Percentiles rank a stretch among this genome's conserved stretches.
phyloP scores from a whole-genome alignment of 2,113 vertebrate genomes.

The Onychostruthus taczanowskii region DNA sequence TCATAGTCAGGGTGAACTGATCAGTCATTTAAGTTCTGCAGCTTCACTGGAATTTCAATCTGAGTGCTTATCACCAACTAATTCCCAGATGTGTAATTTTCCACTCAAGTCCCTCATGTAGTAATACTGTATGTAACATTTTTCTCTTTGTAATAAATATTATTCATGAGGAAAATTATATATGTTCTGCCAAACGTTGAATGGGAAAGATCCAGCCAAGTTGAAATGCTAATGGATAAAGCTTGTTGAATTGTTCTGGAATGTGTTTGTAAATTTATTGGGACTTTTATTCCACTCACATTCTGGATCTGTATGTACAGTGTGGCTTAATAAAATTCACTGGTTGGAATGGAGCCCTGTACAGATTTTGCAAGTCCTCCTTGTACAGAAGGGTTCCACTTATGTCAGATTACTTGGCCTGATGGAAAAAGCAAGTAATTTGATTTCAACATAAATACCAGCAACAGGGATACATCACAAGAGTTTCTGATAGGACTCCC shows the following conservation, averaged over 20 bases:
- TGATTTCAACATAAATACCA: neutral
- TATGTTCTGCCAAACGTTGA: slow-evolving; percentile 5
- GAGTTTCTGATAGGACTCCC: neutral
- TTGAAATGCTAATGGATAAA: neutral
- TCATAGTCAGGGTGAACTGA: neutral
- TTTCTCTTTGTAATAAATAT: slow-evolving; percentile 5
- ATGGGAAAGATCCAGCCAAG: neutral
- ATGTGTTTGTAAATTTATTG: neutral
- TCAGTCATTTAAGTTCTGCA: neutral
- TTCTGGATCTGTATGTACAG: neutral
- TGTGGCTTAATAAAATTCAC: neutral
- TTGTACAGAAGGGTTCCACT: neutral
- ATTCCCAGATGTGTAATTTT: neutral
- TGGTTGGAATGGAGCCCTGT: neutral
- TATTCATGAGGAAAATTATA: neutral
- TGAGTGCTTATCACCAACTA: neutral
- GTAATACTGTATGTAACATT: neutral
- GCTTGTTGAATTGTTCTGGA: neutral
- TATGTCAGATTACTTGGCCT: neutral
- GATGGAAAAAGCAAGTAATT: neutral
- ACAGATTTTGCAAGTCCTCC: neutral
- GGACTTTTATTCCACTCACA: neutral
- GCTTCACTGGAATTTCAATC: neutral
- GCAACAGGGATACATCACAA: neutral
- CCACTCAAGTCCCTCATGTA: neutral